Percentiles rank a stretch among this genome's conserved stretches.
Conservation (phyloP, 2,888 invertebrate genomes). For the Pachliopta kotzebuea region DNA sequence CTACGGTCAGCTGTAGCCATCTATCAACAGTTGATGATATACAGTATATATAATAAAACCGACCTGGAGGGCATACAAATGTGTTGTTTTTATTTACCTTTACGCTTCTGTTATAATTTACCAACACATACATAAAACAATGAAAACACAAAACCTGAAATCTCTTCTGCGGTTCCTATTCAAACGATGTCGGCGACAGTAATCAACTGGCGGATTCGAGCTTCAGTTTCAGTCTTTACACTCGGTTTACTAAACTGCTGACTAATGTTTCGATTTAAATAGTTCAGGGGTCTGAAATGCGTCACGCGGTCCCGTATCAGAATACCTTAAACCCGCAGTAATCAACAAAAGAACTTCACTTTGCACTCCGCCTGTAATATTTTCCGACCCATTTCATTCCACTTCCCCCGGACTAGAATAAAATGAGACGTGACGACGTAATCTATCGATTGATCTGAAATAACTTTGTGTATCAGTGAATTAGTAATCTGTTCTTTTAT, state of each 20-base stretch:
- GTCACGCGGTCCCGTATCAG: neutral
- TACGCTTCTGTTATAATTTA: neutral
- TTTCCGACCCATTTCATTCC: slow-evolving; percentile 12
- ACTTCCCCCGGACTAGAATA: neutral
- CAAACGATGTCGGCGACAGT: neutral
- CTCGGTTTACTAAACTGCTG: neutral
- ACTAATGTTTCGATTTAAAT: slow-evolving; percentile 5
- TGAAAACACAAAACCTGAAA: neutral
- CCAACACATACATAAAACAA: too few species aligned
- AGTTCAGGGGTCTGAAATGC: neutral
- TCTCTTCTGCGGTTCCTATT: neutral
- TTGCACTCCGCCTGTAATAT: neutral
- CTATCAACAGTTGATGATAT: too few species aligned
- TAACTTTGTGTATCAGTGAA: neutral
- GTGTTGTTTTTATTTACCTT: too few species aligned
- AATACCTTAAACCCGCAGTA: neutral
- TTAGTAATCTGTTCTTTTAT: neutral
- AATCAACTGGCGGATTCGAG: slow-evolving; percentile 1
- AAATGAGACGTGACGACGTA: slow-evolving; percentile 1
- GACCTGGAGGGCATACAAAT: too few species aligned
- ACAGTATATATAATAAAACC: too few species aligned
- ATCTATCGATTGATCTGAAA: neutral
- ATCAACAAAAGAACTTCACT: neutral
- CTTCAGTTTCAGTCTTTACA: neutral
- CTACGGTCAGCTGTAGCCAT: too few species aligned